Evolutionary conservation across 2,113 vertebrate genomes (phyloP).

Genomic region (human): DNA sequence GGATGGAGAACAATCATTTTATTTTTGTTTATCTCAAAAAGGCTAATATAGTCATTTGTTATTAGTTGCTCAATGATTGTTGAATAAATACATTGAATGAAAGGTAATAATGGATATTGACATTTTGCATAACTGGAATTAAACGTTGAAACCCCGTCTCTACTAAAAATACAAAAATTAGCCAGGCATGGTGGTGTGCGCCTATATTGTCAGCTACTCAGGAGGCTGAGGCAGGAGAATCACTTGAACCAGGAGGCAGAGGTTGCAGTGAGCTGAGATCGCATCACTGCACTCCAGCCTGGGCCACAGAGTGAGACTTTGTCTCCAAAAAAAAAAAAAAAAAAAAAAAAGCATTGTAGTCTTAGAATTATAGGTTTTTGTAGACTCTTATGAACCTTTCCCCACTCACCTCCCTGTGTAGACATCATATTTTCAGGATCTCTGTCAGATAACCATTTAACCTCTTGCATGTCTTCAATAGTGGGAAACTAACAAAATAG

Average conservation of each 20-base stretch:
- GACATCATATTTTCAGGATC: neutral
- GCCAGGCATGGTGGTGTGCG: too few species aligned
- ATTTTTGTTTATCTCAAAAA: neutral
- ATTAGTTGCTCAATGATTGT: neutral
- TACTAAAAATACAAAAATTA: too few species aligned
- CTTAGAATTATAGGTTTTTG: neutral
- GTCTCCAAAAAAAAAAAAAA: too few species aligned
- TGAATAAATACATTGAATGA: conserved; percentile 13
- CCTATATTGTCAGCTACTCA: too few species aligned
- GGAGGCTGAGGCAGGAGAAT: too few species aligned
- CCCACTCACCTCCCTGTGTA: neutral
- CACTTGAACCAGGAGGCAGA: too few species aligned
- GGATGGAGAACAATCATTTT: neutral
- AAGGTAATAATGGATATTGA: neutral
- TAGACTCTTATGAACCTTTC: neutral
- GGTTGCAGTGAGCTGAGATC: too few species aligned
- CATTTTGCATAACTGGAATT: neutral
- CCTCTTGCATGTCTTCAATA: neutral
- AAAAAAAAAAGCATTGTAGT: neutral
- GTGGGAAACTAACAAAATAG: neutral
- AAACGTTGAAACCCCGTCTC: neutral
- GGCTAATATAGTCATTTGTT: neutral
- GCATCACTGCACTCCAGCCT: too few species aligned
- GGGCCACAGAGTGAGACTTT: too few species aligned
- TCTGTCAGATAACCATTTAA: neutral